Base-by-base conservation (phyloP, 2,113 vertebrate genomes). In the Hiodon alosoides region DNA sequence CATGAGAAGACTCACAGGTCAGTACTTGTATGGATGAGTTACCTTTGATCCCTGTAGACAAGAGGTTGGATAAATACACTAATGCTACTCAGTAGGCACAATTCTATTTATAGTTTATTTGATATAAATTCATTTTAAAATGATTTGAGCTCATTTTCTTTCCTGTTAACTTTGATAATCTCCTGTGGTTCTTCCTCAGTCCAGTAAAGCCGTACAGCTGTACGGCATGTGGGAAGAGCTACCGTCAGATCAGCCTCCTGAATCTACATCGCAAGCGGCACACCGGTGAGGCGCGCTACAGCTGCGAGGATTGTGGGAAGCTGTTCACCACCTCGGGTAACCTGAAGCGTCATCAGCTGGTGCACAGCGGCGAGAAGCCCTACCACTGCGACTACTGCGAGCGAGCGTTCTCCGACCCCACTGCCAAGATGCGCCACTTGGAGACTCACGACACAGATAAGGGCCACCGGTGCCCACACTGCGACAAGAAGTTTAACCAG, bases 211-310 rank as follows among this genome's bases (percentile, higher is more conserved):
- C 96, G 0, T 97, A 95, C 5, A 90, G 94, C 87, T 99, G 97
- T 4, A 93, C 93, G 52, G 95, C 95, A 0, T 98, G 97, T 0
- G 96, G 96, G 6, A 99, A 98, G 88, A 98, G 96, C 89, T 99
- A 98, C 89, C 93, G 96, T 3, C 95, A 98, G 83, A 93, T 98
- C 90, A 98, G 96, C 87, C 91, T 98, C 68, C 93, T 99, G 73
- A 98, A 98, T 86, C 89, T 98, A 80, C 97, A 99, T 87, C 94
- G 95, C 87, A 98, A 98, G 77, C 90, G 95, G n/a, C 97, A 99
- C 92, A 96, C 94, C 0, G 97, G 95, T 0, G 97, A 98, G 83
- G 95, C 95, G 0, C 90, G 93, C 4, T 96, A 97, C 90, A 95
- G 92, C 87, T 98, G 97, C 6, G 93, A 94, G 0, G 92, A 94